Percentiles rank a stretch among this genome's conserved stretches.
These are phyloP conservation scores for Eulemur rubriventer DNA, from an alignment of 2,797 vertebrate species.

Conservation along the genomic window DNA sequence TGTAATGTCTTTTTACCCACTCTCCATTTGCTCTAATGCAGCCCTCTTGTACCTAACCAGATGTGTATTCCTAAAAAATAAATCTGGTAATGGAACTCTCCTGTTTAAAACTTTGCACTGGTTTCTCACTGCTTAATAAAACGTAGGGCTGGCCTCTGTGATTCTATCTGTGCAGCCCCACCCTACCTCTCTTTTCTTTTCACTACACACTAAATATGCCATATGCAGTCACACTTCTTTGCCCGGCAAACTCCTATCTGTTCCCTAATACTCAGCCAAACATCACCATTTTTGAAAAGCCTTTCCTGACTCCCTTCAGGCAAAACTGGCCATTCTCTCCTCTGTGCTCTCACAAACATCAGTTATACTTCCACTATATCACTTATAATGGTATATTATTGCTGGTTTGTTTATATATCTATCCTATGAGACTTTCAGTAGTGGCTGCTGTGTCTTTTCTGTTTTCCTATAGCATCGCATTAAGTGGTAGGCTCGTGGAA, in stretches of 20 bases:
- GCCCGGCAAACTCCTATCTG: not conserved
- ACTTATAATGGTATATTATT: not conserved
- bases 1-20: not conserved
- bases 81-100: not conserved
- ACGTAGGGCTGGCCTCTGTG: not conserved
- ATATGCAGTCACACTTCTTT: not conserved
- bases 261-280: not conserved
- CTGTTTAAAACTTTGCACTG: not conserved
- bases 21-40: not conserved
- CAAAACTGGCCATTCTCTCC: not conserved
- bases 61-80: not conserved
- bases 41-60: not conserved
- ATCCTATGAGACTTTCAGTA: not conserved
- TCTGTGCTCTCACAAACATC: not conserved
- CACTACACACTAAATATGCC: not conserved
- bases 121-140: not conserved
- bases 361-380: too few species aligned
- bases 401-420: not conserved
- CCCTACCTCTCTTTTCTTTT: not conserved
- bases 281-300: not conserved
- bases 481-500: not conserved
- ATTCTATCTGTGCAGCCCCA: not conserved
- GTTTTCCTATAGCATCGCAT: not conserved
- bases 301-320: not conserved
- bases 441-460: not conserved